These are phyloP conservation scores for Tretioscincus oriximinensis DNA, from an alignment of 2,113 vertebrate species.

Conservation along the genomic window DNA sequence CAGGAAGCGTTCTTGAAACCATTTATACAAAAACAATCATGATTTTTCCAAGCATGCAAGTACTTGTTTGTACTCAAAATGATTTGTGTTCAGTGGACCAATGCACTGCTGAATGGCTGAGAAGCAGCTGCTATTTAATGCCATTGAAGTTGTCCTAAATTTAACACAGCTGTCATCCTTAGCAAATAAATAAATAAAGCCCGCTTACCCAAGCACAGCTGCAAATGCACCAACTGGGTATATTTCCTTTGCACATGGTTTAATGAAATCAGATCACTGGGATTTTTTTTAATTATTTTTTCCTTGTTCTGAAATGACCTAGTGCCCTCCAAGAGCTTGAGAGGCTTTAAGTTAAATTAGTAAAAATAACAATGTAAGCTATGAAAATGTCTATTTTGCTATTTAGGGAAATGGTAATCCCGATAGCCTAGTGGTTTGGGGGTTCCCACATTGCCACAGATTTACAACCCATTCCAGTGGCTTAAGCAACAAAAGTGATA, in stretches of 20 bases:
- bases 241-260: neutral
- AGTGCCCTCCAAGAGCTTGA: conserved; percentile 1
- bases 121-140: conserved; percentile 22
- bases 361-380: neutral
- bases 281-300: conserved; percentile 1
- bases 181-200: conserved; percentile 44
- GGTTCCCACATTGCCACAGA: neutral
- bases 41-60: conserved; percentile 2
- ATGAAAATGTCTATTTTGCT: conserved; percentile 28
- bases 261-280: neutral
- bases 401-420: neutral
- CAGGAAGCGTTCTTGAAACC: neutral
- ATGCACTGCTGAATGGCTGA: neutral
- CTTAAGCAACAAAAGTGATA: neutral
- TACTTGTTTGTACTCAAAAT: neutral
- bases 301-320: conserved; percentile 3
- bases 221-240: conserved; percentile 19
- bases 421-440: neutral
- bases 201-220: conserved; percentile 27
- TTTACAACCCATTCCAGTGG: conserved; percentile 8
- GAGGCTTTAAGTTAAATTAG: conserved; percentile 23
- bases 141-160: conserved; percentile 19
- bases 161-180: conserved; percentile 30
- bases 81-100: conserved; percentile 1
- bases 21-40: conserved; percentile 12